Conservation (phyloP, 2,888 invertebrate genomes). For the Cartodere bifasciata region DNA sequence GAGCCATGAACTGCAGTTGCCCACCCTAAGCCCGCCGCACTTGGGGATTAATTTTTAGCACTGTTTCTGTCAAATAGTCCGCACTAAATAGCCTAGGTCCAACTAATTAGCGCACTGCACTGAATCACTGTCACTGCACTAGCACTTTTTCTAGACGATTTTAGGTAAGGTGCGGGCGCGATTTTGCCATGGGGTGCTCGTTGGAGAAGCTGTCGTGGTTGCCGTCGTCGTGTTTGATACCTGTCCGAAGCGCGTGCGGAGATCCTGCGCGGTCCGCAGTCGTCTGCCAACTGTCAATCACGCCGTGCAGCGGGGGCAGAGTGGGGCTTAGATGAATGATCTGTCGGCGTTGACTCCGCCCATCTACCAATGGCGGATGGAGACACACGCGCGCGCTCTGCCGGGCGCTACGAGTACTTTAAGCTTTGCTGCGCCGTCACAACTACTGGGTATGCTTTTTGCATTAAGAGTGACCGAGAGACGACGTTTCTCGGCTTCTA, state of each 20-base stretch:
- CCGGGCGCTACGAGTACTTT: slow-evolving; percentile 17
- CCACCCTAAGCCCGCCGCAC: slow-evolving; percentile 57
- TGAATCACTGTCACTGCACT: slow-evolving; percentile 22
- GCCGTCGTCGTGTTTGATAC: slow-evolving; percentile 16
- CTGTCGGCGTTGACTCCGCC: slow-evolving; percentile 33
- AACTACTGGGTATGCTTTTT: neutral
- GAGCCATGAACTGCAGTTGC: slow-evolving; percentile 72
- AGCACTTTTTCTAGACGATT: too few relatives aligned
- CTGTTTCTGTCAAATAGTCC: too few relatives aligned
- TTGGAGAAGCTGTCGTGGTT: slow-evolving; percentile 13
- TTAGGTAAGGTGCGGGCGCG: too few relatives aligned
- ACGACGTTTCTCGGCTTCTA: too few relatives aligned
- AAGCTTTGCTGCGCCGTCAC: neutral
- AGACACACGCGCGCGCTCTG: slow-evolving; percentile 40
- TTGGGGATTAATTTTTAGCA: too few relatives aligned
- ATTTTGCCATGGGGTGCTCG: slow-evolving; percentile 13
- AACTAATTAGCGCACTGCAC: slow-evolving; percentile 16
- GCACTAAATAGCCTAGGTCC: too few relatives aligned
- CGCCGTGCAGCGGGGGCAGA: slow-evolving; percentile 40
- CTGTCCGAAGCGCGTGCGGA: slow-evolving; percentile 35
- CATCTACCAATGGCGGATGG: slow-evolving; percentile 32
- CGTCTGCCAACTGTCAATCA: slow-evolving; percentile 56
- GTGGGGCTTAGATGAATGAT: slow-evolving; percentile 42
- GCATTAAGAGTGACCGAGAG: too few relatives aligned
- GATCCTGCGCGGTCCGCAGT: slow-evolving; percentile 50